A percentile compares a stretch with the other conserved stretches of the same genome.
Evolutionary conservation across 2,797 vertebrate genomes (phyloP).

Genomic region (Thunnus albacares): DNA sequence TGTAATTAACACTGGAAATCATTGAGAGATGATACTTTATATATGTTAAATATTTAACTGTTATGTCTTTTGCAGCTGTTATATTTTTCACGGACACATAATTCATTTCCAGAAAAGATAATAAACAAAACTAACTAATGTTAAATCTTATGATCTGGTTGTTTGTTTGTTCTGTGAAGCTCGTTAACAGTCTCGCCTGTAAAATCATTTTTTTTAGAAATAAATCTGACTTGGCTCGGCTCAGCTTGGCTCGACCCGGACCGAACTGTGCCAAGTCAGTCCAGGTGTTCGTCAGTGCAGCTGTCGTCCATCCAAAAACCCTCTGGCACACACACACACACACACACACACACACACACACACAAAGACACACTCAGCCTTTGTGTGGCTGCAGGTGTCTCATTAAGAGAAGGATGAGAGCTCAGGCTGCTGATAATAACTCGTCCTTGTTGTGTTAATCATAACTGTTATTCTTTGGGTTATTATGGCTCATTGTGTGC

Average conservation of each 20-base stretch:
- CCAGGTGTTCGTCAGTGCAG: conserved; percentile 51
- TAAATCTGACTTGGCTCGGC: conserved; percentile 20
- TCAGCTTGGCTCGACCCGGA: not conserved
- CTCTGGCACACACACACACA: not conserved
- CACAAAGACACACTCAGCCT: not conserved
- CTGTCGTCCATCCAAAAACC: conserved; percentile 29
- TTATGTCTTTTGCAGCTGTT: too few relatives aligned
- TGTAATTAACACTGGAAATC: too few relatives aligned
- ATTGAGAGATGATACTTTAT: too few relatives aligned
- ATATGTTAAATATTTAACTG: too few relatives aligned
- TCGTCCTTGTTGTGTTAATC: conserved; percentile 50
- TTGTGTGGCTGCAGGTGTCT: not conserved
- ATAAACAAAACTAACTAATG: not conserved
- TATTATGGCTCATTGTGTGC: conserved; percentile 27
- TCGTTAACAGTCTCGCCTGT: not conserved
- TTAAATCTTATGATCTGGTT: not conserved
- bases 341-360: not conserved
- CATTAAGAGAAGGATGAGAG: conserved; percentile 35
- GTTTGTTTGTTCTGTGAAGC: not conserved
- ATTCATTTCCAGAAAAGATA: too few relatives aligned
- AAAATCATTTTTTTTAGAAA: conserved; percentile 10
- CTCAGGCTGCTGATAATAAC: conserved; percentile 42
- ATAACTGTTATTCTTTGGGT: conserved; percentile 20
- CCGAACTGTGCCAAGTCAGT: conserved; percentile 42
- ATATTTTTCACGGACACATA: too few relatives aligned